Base-by-base conservation (phyloP, 2,113 vertebrate species). In the Lophura nycthemera region DNA sequence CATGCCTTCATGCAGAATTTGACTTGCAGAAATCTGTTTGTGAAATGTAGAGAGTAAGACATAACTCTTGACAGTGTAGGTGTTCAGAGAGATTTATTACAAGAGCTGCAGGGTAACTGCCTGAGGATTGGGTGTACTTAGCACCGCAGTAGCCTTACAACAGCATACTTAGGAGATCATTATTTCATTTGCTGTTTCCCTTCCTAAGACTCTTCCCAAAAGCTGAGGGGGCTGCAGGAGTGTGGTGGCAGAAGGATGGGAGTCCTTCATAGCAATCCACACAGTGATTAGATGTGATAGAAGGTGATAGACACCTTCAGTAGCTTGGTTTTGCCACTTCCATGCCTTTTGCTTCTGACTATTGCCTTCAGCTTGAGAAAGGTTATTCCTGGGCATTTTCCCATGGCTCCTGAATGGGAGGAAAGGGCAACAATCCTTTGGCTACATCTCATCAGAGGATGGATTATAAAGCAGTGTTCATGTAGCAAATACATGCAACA, bases 11-110 rank as follows among this genome's bases (percentile, higher is more conserved):
- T 57, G 60, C 40, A 83, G 83, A 86, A 79, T 90, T 11, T 73
- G 66, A 85, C 88, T 93, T 89, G 50, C 47, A 94, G 85, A 93
- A 85, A 78, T 88, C 24, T 72, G 45, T 83, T 83, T 76, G 71
- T 48, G 17, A 69, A 65, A 82, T 59, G 89, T 11, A 8, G 8
- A 66, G 48, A 90, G 11, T 75, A 65, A 89, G 88, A 85, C 45
- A 11, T 75, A 92, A 87, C 65, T 43, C 40, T 60, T 76, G 85
- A 79, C 80, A 89, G 38, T 24, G 45, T 88, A 80, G 81, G 36
- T 82, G 72, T 88, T 94, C 22, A 11, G 18, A 60, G 64, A 92
- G 73, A 90, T 92, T 92, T 89, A 88, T 48, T 52, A 57, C 13
- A 71, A 85, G 36, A 81, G 61, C 86, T 90, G 45, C 34, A 64